Evolutionary conservation across 2,113 vertebrate genomes (phyloP).

Genomic region (Leuciscus idus): DNA sequence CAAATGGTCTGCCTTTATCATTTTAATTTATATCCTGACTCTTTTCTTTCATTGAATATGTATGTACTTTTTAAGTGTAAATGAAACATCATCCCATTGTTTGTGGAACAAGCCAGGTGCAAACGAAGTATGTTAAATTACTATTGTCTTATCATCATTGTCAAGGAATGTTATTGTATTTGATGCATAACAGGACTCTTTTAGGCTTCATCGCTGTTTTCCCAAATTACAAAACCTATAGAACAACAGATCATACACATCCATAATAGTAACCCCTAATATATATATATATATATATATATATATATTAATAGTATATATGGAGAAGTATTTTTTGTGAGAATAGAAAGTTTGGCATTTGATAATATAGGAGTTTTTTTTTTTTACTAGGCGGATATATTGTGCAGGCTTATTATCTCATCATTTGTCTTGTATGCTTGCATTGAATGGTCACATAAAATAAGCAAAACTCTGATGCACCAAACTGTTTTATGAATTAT

Average conservation of each 20-base stretch:
- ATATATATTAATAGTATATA: no score
- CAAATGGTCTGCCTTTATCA: slow-evolving; percentile 51
- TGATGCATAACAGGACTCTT: background rate
- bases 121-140: background rate
- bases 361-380: background rate
- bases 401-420: background rate
- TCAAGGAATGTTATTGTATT: background rate
- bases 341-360: background rate
- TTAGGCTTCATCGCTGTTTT: background rate
- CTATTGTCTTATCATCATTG: background rate
- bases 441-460: background rate
- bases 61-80: background rate
- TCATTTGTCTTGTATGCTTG: background rate
- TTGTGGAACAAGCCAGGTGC: background rate
- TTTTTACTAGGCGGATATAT: background rate
- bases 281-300: no score
- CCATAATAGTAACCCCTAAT: background rate
- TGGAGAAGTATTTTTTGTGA: background rate
- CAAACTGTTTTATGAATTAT: background rate
- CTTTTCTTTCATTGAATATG: background rate
- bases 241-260: background rate
- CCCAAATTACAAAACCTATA: background rate
- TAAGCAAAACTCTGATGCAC: background rate
- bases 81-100: background rate
- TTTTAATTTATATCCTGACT: background rate